Conservation (phyloP, 2,888 invertebrate genomes). For the Acanthosepion pharaonis region DNA sequence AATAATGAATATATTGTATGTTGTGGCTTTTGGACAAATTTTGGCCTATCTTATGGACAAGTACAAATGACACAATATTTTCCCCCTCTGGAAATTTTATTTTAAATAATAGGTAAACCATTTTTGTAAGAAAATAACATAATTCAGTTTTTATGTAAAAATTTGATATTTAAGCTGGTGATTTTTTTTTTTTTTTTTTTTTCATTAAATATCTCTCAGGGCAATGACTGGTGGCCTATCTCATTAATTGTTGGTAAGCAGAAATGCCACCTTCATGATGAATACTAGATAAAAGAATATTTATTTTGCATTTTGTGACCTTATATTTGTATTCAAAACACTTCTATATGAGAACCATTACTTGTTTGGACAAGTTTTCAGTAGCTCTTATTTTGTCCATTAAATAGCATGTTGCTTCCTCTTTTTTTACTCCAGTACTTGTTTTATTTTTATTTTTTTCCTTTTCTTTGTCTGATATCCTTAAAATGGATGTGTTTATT, state of each 20-base stretch:
- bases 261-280: neutral
- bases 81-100: neutral
- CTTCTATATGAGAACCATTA: neutral
- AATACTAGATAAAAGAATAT: neutral
- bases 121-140: neutral
- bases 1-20: neutral
- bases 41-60: neutral
- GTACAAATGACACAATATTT: neutral
- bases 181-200: neutral
- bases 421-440: neutral
- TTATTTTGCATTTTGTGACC: neutral
- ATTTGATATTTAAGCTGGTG: neutral
- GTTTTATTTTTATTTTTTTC: no score
- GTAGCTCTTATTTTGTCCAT: neutral
- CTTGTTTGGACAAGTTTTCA: slow-evolving; percentile 15
- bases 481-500: neutral
- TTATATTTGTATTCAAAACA: neutral
- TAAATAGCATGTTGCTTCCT: neutral
- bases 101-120: neutral
- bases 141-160: neutral
- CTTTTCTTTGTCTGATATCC: neutral
- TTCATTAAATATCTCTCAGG: neutral
- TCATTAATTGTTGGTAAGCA: neutral
- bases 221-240: neutral
- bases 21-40: neutral